A percentile compares a stretch with the other conserved stretches of the same genome.
Conservation (phyloP, 2,113 vertebrate species). For the Capreolus pygargus region DNA sequence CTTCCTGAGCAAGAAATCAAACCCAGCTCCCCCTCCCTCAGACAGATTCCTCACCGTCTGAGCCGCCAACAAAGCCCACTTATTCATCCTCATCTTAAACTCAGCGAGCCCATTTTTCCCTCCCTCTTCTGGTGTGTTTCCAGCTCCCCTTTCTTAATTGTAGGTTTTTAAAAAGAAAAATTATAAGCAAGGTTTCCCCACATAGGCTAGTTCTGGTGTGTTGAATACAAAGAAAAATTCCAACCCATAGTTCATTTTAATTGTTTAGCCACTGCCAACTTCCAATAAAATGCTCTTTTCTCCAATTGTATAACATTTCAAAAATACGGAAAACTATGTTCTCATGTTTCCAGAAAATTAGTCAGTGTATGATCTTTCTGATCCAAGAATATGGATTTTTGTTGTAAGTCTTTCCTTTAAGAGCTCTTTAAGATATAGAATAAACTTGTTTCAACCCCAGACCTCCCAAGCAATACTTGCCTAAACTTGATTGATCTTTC, state of each 20-base stretch:
- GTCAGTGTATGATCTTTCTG: neutral
- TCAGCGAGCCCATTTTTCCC: neutral
- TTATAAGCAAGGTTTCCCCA: neutral
- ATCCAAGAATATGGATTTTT: neutral
- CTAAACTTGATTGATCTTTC: neutral
- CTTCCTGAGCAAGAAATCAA: neutral
- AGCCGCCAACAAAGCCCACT: neutral
- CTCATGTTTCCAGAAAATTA: neutral
- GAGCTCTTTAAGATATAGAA: neutral
- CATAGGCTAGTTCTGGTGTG: neutral
- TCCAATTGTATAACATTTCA: neutral
- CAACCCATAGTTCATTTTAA: neutral
- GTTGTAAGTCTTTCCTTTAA: neutral
- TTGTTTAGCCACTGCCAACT: neutral
- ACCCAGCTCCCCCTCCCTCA: accelerated
- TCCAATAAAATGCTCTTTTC: neutral
- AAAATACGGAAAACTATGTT: neutral
- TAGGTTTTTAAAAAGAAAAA: neutral
- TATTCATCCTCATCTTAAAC: neutral
- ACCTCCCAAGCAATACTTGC: neutral
- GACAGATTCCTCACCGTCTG: neutral
- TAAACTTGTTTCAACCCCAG: neutral
- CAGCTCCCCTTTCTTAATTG: neutral
- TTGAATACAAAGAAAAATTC: neutral
- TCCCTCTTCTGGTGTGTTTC: neutral